Evolutionary conservation across 2,888 invertebrate species (phyloP).

Genomic region (Cylindroiulus punctatus): DNA sequence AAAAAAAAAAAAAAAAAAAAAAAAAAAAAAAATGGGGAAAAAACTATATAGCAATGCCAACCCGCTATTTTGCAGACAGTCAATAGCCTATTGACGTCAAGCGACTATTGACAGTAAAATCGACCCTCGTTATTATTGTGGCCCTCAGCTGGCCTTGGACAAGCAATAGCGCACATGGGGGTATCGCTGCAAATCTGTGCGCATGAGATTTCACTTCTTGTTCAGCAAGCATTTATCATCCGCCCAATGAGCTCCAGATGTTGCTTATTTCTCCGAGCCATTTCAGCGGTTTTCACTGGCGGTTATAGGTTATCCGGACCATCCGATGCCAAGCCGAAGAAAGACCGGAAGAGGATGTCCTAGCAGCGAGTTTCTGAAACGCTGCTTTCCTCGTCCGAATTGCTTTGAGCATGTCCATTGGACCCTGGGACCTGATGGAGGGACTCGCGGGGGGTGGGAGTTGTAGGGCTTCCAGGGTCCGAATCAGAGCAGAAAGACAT

Average conservation of each 20-base stretch:
- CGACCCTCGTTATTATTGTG: no score
- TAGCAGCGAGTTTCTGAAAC: conserved; percentile 43
- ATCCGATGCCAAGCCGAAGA: neutral
- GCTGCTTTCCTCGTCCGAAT: conserved; percentile 25
- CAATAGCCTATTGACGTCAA: no score
- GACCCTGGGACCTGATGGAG: neutral
- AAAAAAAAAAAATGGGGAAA: no score
- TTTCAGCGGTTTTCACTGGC: neutral
- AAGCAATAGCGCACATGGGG: no score
- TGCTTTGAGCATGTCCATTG: neutral
- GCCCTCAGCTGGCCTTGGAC: no score
- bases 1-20: no score
- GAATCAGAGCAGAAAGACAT: conserved; percentile 40
- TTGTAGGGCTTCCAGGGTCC: conserved; percentile 20
- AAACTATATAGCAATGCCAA: no score
- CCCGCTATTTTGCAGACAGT: no score
- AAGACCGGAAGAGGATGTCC: neutral
- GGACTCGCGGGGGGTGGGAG: neutral
- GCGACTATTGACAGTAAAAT: no score
- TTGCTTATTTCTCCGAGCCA: no score
- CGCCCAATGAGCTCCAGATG: neutral
- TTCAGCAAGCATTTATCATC: neutral
- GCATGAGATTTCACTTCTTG: neutral
- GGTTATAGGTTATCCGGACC: neutral
- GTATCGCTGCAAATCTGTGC: neutral